A percentile compares a stretch with the other conserved stretches of the same genome.
These are phyloP conservation scores for Gisinianus flammeolus DNA, from an alignment of 2,888 invertebrate genomes.

Conservation along the genomic window DNA sequence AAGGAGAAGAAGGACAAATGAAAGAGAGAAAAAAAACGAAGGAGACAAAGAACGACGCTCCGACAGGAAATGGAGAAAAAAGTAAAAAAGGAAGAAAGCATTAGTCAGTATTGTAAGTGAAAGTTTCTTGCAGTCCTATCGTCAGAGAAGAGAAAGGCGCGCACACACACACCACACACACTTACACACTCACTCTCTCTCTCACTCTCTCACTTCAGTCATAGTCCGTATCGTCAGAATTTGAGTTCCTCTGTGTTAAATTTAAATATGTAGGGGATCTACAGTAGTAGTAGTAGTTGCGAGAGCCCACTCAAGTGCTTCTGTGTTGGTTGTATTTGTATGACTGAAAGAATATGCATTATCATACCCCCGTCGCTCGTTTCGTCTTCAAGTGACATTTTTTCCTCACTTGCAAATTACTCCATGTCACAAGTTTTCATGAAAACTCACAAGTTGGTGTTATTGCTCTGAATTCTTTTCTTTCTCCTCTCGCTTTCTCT, in stretches of 20 bases:
- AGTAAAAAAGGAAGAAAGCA: slow-evolving; percentile 7
- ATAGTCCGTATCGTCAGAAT: too few relatives aligned
- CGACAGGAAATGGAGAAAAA: slow-evolving; percentile 19
- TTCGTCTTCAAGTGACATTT: slow-evolving; percentile 42
- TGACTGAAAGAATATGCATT: slow-evolving; percentile 4
- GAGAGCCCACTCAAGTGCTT: not conserved
- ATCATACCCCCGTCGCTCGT: slow-evolving; percentile 36
- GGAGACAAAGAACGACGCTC: not conserved
- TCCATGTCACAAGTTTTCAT: slow-evolving; percentile 43
- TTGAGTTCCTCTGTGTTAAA: not conserved
- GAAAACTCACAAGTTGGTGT: slow-evolving; percentile 41
- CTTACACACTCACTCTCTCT: too few relatives aligned
- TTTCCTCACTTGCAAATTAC: slow-evolving; percentile 44
- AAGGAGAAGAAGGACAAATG: not conserved
- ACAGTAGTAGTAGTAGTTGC: not conserved
- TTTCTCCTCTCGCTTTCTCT: not conserved
- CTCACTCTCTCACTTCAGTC: too few relatives aligned
- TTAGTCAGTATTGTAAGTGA: slow-evolving; percentile 15
- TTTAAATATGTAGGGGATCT: not conserved
- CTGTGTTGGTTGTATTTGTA: not conserved
- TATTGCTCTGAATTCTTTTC: slow-evolving; percentile 40
- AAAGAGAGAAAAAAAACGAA: not conserved
- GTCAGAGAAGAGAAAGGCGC: not conserved
- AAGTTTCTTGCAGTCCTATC: not conserved
- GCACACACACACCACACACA: not conserved